Evolutionary conservation across 2,113 vertebrate genomes (phyloP).

Genomic region (Pteruthius melanotis): DNA sequence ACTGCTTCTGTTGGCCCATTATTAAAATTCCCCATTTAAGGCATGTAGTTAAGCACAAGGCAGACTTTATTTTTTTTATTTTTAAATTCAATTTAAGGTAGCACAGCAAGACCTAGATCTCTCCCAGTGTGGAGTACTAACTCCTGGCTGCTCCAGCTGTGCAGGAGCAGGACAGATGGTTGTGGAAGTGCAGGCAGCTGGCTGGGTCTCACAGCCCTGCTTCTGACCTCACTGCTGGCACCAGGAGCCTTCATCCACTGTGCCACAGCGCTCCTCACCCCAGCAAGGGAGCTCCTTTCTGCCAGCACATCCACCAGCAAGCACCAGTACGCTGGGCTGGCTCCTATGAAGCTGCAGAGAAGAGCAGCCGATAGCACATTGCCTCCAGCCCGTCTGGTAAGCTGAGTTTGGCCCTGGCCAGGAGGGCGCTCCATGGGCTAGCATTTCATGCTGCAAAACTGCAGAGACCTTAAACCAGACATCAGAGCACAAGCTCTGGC

Average conservation of each 20-base stretch:
- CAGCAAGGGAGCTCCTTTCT: background rate
- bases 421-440: background rate
- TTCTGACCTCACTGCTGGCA: background rate
- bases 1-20: slow-evolving; percentile 63
- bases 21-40: slow-evolving; percentile 62
- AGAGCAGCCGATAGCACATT: background rate
- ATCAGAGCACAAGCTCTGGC: background rate
- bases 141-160: background rate
- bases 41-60: background rate
- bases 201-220: rapidly evolving
- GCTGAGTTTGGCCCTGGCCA: background rate
- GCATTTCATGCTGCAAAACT: background rate
- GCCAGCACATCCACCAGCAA: background rate
- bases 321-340: background rate
- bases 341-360: background rate
- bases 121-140: background rate
- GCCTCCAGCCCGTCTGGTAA: background rate
- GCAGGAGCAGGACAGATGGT: background rate
- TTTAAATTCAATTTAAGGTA: slow-evolving; percentile 42
- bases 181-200: background rate
- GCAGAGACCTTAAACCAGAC: background rate
- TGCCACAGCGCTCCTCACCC: too few relatives aligned
- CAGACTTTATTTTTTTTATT: background rate
- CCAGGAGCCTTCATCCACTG: background rate
- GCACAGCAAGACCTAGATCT: background rate